Evolutionary conservation across 2,888 invertebrate genomes (phyloP), one percentile per base, ranked within the genome.

Genomic region (Liposcelis brunnea): DNA sequence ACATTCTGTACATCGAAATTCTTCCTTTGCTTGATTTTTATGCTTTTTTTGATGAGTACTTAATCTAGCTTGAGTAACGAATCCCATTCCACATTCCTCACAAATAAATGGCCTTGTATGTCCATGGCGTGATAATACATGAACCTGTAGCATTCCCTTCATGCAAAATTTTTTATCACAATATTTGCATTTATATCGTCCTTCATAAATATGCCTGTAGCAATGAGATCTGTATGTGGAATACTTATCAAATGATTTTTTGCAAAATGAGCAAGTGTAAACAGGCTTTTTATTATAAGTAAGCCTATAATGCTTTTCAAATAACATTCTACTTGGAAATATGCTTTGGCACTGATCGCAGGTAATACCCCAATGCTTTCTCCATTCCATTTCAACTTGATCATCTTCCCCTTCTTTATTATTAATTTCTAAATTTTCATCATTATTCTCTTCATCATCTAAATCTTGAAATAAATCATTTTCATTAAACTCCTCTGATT

Each of bases 111-210:
- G 40, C 6, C 40, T 16, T 6, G 7, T 18, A 19, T 16, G 16
- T 19, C 16, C 40, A 19, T 40, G 40, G 4, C 19, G 3, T 21
- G 40, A 40, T 18, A 40, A 19, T 16, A 40, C 40, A 19, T 40
- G 40, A 16, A 19, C 40, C 6, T 21, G 40, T 6, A 40, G 40
- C 40, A 40, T 18, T 6, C 19, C 11, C 11, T 40, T 21, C 40
- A 40, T 14, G 15, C n/a, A 19, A 18, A 40, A 40, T 19, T 19
- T 19, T 21, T 40, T 40, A n/a, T 40, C 40, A 21, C 40, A 40
- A 19, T 40, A 40, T 19, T 19, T n/a, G 19, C 40, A 40, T 7
- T 26, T 26, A 8, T 6, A 26, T 26, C 26, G 4, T 26, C 26
- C 26, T 26, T 26, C 26, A 26, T 26, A 26, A 26, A 26, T n/a